A percentile compares a stretch with the other conserved stretches of the same genome.
phyloP scores from a whole-genome alignment of 30 jellyfish, hydroid and myxozoan species.

The Sanderia malayensis region DNA sequence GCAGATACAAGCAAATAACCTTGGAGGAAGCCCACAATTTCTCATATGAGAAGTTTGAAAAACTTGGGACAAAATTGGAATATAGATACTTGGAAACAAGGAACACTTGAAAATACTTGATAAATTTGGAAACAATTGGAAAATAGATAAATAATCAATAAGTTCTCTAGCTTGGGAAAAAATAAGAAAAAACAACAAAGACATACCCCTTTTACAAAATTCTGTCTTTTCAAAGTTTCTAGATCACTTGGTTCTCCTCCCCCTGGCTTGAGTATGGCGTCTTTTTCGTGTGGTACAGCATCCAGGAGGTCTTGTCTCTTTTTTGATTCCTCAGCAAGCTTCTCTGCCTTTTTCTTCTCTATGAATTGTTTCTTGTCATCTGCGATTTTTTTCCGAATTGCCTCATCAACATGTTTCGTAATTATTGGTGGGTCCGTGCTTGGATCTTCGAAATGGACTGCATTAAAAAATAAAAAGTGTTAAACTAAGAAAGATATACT shows the following conservation, averaged over 20 bases:
- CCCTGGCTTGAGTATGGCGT: slow-evolving; percentile 61
- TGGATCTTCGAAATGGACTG: slow-evolving; percentile 52
- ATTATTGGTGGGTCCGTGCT: slow-evolving; percentile 50
- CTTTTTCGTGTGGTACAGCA: slow-evolving; percentile 71
- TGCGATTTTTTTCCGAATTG: slow-evolving; percentile 62
- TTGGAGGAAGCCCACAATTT: too few relatives aligned
- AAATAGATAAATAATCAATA: too few relatives aligned
- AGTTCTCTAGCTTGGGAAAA: too few relatives aligned
- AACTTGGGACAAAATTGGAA: too few relatives aligned
- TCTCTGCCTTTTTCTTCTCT: slow-evolving; percentile 71
- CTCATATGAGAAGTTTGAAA: too few relatives aligned
- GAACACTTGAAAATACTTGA: too few relatives aligned
- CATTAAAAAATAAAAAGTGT: neutral
- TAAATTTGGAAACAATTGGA: too few relatives aligned
- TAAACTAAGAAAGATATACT: too few relatives aligned
- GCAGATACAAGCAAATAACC: too few relatives aligned
- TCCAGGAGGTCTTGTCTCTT: slow-evolving; percentile 69
- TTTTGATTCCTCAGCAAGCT: slow-evolving; percentile 59
- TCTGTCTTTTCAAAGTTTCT: slow-evolving; percentile 68
- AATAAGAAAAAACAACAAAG: neutral
- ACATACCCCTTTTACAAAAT: slow-evolving; percentile 71
- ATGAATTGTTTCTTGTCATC: slow-evolving; percentile 76
- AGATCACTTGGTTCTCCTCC: slow-evolving; percentile 98
- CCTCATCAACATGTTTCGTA: slow-evolving; percentile 35
- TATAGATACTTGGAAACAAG: too few relatives aligned